phyloP scores from a whole-genome alignment of 2,797 vertebrate species.

The Loriculus beryllinus region DNA sequence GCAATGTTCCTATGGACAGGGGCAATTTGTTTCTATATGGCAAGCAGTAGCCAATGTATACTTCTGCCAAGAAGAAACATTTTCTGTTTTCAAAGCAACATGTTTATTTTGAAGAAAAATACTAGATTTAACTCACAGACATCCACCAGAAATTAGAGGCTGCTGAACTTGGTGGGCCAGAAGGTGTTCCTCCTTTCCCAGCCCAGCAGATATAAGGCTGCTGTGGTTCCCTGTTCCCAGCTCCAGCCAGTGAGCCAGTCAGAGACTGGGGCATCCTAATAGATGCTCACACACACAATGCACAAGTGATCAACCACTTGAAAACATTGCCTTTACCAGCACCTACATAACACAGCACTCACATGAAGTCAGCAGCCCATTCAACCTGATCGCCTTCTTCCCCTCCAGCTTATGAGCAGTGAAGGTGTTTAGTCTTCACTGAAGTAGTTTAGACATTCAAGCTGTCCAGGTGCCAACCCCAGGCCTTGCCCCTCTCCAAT shows the following conservation, averaged over 20 bases:
- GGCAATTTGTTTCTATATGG: not conserved
- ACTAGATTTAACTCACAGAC: not conserved
- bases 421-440: not conserved
- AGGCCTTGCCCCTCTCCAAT: not conserved
- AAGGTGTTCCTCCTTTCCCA: not conserved
- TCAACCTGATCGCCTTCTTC: not conserved
- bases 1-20: fast-evolving
- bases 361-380: not conserved
- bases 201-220: not conserved
- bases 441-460: not conserved
- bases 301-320: fast-evolving
- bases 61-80: not conserved
- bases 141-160: not conserved
- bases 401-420: not conserved
- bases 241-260: not conserved
- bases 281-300: not conserved
- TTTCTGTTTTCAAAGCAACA: not conserved
- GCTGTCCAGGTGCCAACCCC: not conserved
- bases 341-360: not conserved
- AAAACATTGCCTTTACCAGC: not conserved
- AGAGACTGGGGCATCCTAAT: not conserved
- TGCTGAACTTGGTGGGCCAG: not conserved
- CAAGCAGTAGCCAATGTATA: not conserved
- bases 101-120: not conserved
- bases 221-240: not conserved